Evolutionary conservation across 2,888 invertebrate species (phyloP), one percentile per base, ranked within the genome.

Genomic region (Acanthosoma haemorrhoidale): DNA sequence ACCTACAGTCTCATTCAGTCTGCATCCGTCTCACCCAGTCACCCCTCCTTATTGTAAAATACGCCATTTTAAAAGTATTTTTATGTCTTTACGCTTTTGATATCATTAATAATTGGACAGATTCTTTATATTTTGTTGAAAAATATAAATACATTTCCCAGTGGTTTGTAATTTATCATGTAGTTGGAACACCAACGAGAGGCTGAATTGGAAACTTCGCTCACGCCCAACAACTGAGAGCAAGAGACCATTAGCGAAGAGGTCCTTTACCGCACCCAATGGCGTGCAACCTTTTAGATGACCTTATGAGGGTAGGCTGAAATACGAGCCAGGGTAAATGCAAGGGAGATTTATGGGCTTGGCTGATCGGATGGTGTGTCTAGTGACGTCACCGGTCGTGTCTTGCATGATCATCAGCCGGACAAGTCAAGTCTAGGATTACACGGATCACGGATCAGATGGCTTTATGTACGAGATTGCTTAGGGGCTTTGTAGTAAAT

Each of bases 241-340:
- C n/a, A n/a, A n/a, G 29, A 51, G n/a, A 51, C 51, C 25, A n/a
- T 25, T 25, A 51, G 4, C 25, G 51, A 51, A 25, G 51, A n/a
- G 25, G 25, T 25, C 51, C 18, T 21, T 51, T 51, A 51, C 29
- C 29, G 29, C n/a, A n/a, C n/a, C n/a, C n/a, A n/a, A n/a, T n/a
- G n/a, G n/a, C 51, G n/a, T 2, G 51, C 25, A 51, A 51, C 51
- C 51, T 51, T 51, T 51, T 21, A 51, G 51, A 51, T 51, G 51
- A 51, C 51, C 51, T 51, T 51, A 51, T n/a, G 51, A 51, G 51
- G 51, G 51, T 51, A 25, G 51, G 51, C 51, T 51, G 51, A 51
- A 25, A 51, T 25, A 51, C 1, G 51, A 51, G 51, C 25, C 6
- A n/a, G 51, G 29, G 29, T 25, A 51, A 51, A 51, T 51, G 51